Evolutionary conservation across 2,888 invertebrate genomes (phyloP), one percentile per base, ranked within the genome.

Genomic region (Nebria brevicollis): DNA sequence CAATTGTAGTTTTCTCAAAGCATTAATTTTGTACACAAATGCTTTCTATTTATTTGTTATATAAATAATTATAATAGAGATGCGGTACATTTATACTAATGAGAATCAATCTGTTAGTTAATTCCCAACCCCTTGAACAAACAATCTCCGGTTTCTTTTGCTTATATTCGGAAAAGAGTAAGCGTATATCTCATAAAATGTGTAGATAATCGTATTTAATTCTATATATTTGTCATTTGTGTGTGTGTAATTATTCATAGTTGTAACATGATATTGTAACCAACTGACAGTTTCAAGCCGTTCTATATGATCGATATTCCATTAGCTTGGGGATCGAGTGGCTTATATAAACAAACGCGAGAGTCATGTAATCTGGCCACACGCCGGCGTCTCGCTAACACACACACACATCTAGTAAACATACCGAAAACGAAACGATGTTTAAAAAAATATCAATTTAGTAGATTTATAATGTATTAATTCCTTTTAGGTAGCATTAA

Each of bases 401-500:
- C 70, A 70, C 34, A 70, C 70, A 70, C 20, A 20, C 25, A 70
- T 8, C 66, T 20, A 15, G 15, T 66, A 1, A 66, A 66, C 66
- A 66, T 20, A 66, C 66, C 15, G 66, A 66, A 66, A 66, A 13
- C 66, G 15, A 66, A 20, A 15, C 66, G 25, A 20, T 66, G 66
- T 25, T 8, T 66, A 2, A 66, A 10, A 20, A 7, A 66, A 66
- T 20, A 34, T 34, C 34, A 34, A 34, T 34, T 34, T 5, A 54
- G 54, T 2, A 54, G 54, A 34, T 54, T 70, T 15, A 20, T 15
- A 25, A 70, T 70, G 26, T 4, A 15, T 70, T 25, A 8, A 15
- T 70, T 26, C 75, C 80, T 84, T 85, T 75, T 85, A 97, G 96
- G 97, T 98, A 34, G 98, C 98, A 2, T 89, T 98, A 81, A 98